Conservation (phyloP, 2,797 vertebrate species). For the Danio jaintianensis region DNA sequence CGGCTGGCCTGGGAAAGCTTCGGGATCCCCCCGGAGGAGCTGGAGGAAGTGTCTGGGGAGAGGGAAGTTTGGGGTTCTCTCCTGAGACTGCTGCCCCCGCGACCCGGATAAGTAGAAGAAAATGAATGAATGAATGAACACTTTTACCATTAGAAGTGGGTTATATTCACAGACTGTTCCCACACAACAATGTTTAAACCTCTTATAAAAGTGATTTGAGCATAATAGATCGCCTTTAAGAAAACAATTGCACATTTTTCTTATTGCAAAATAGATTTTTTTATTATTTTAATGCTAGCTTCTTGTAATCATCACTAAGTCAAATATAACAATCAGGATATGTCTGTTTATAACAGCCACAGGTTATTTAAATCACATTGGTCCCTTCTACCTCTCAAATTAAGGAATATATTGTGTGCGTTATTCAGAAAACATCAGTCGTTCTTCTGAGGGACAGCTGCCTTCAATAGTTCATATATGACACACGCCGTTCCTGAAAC, state of each 20-base stretch:
- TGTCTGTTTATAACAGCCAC: conserved; percentile 67
- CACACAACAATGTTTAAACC: too few relatives aligned
- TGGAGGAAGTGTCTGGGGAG: too few relatives aligned
- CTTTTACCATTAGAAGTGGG: too few relatives aligned
- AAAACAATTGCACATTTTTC: neutral
- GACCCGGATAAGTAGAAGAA: too few relatives aligned
- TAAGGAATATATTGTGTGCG: conserved; percentile 66
- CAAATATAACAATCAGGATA: neutral
- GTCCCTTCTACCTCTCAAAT: conserved; percentile 79
- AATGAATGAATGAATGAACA: too few relatives aligned
- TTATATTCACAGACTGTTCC: too few relatives aligned
- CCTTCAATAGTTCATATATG: conserved; percentile 79
- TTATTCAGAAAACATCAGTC: conserved; percentile 66
- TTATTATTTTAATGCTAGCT: neutral
- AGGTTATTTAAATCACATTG: conserved; percentile 86
- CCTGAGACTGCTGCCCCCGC: too few relatives aligned
- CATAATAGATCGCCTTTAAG: too few relatives aligned
- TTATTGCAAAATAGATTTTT: neutral
- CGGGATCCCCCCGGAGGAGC: too few relatives aligned
- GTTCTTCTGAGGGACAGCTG: conserved; percentile 85
- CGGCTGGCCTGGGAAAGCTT: too few relatives aligned
- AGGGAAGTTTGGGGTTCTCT: too few relatives aligned
- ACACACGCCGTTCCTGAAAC: conserved; percentile 80
- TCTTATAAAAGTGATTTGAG: too few relatives aligned
- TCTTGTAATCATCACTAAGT: neutral